Evolutionary conservation across 2,113 vertebrate genomes (phyloP), one percentile per base, ranked within the genome.

Genomic region (Clupea harengus): DNA sequence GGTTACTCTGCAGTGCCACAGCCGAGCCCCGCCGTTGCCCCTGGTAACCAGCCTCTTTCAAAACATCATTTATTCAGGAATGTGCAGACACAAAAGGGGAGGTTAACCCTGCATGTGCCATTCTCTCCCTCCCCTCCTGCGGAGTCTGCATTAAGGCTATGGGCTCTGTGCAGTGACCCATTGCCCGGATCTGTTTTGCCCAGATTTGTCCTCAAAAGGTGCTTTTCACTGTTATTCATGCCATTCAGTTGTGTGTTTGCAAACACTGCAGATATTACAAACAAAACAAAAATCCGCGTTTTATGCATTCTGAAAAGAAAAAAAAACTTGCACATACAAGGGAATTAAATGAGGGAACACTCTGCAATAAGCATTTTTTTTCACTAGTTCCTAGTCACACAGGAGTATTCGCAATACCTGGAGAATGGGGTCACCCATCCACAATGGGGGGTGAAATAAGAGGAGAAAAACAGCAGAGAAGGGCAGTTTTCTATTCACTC

Each of bases 1-100:
- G 90, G 91, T 92, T 92, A 90, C 87, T 90, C 93, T 90, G 93
- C 92, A 91, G 82, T 94, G 93, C 94, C 94, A 92, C 90, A 87
- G 91, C 90, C 90, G 91, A 72, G 88, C 91, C 72, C 32, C 28
- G 32, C 72, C 87, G 96, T 97, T 97, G 92, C 95, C 94, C 94
- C 93, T 95, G 94, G 95, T 94, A 94, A 96, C 96, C 81, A 82
- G 89, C 91, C 92, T 92, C 82, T 90, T 88, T 93, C 94, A 95
- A 95, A 96, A 93, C 93, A 94, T 92, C 92, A 94, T 95, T 95
- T 95, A 94, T 94, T 93, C 94, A 95, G 95, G 95, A 94, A 96
- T 96, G 94, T 93, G 91, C 92, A 92, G 93, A 94, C 93, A 92
- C 91, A 64, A 78, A 60, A 87, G 92, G 90, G 92, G 92, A 91